phyloP scores from a whole-genome alignment of 2,113 vertebrate species.

The Phaethon lepturus region DNA sequence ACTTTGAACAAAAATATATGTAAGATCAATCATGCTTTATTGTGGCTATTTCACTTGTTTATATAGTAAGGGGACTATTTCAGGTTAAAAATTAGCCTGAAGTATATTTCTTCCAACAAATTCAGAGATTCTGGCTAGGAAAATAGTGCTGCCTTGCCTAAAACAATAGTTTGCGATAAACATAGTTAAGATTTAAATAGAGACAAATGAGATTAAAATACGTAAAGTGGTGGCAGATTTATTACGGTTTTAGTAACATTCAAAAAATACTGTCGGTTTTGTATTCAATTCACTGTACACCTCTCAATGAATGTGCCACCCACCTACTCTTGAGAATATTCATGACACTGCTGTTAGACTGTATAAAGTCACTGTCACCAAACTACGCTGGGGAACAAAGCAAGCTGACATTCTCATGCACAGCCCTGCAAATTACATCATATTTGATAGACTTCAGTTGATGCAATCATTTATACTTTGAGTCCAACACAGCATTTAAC shows the following conservation, averaged over 20 bases:
- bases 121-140: neutral
- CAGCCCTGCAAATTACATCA: neutral
- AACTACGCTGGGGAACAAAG: conserved; percentile 5
- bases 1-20: conserved; percentile 30
- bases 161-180: neutral
- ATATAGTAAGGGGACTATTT: neutral
- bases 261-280: conserved; percentile 7
- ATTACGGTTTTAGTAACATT: conserved; percentile 17
- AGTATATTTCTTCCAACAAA: neutral
- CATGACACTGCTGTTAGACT: conserved; percentile 3
- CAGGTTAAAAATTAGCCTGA: neutral
- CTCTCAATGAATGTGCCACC: conserved; percentile 16
- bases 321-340: conserved; percentile 7
- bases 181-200: neutral
- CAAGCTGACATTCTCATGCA: neutral
- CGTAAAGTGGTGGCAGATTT: conserved; percentile 15
- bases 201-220: conserved; percentile 43
- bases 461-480: neutral
- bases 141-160: neutral
- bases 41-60: neutral
- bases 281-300: neutral
- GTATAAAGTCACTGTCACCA: conserved; percentile 27
- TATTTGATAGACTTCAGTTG: neutral
- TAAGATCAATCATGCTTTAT: neutral
- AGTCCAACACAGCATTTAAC: neutral